Evolutionary conservation across 2,113 vertebrate genomes (phyloP).

Genomic region (Poeciliopsis retropinna): DNA sequence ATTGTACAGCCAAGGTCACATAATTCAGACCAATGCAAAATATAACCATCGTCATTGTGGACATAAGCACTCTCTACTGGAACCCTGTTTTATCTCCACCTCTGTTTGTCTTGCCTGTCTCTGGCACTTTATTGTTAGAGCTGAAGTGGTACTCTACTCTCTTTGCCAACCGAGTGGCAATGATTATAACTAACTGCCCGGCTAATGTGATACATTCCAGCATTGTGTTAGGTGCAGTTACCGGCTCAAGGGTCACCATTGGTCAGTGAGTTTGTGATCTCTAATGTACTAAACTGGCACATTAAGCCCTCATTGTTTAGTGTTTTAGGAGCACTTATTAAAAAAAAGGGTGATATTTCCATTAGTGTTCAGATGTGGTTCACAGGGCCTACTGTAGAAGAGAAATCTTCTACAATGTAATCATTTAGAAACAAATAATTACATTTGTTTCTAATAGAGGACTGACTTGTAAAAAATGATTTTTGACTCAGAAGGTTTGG

Average conservation of each 20-base stretch:
- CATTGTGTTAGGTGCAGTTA: constrained; percentile 30
- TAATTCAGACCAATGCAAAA: constrained; percentile 26
- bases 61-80: not conserved
- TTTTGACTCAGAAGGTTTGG: too few relatives aligned
- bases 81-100: not conserved
- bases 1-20: constrained; percentile 70
- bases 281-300: constrained; percentile 60
- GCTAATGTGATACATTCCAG: constrained; percentile 37
- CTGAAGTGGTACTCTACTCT: constrained; percentile 32
- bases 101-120: constrained; percentile 2
- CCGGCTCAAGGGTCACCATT: constrained; percentile 46
- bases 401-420: not conserved
- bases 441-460: constrained; percentile 1
- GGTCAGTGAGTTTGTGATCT: constrained; percentile 62
- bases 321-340: constrained; percentile 57
- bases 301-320: constrained; percentile 51
- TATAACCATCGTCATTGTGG: not conserved
- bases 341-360: constrained; percentile 45
- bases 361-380: constrained; percentile 51
- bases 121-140: constrained; percentile 39
- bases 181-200: constrained; percentile 63
- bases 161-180: constrained; percentile 35
- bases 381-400: constrained; percentile 14
- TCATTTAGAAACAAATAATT: not conserved
- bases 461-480: not conserved